A percentile compares a stretch with the other conserved stretches of the same genome.
These are phyloP conservation scores for Xestoiulus laeticollis DNA, from an alignment of 2,888 invertebrate species.

Conservation along the genomic window DNA sequence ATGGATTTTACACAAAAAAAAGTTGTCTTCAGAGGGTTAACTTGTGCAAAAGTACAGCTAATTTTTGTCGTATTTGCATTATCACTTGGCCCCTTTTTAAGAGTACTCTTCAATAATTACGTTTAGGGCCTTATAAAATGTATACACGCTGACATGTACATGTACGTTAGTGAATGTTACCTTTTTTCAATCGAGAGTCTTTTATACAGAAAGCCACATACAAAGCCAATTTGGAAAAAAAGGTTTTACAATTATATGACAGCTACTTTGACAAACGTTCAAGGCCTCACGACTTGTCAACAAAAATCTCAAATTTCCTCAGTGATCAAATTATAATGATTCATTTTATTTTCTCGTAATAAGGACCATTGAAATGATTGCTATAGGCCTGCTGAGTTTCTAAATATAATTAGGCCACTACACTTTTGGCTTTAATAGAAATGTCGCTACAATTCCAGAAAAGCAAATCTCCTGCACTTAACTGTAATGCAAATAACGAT, in stretches of 20 bases:
- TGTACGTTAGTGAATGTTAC: background rate
- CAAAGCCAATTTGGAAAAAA: background rate
- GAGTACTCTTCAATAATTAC: background rate
- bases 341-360: background rate
- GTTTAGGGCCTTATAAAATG: no score
- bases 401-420: background rate
- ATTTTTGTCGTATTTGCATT: background rate
- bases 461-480: conserved; percentile 14
- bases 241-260: conserved; percentile 2
- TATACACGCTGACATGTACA: background rate
- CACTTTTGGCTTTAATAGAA: background rate
- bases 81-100: no score
- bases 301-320: conserved; percentile 30
- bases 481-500: background rate
- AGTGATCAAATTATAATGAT: conserved; percentile 21
- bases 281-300: conserved; percentile 1
- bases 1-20: background rate
- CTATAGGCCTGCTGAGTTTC: background rate
- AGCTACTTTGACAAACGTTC: background rate
- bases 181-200: background rate
- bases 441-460: background rate
- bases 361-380: background rate
- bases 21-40: no score
- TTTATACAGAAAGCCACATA: background rate
- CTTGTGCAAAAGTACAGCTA: background rate